phyloP scores from a whole-genome alignment of 2,113 vertebrate species.

The Toxostoma redivivum region DNA sequence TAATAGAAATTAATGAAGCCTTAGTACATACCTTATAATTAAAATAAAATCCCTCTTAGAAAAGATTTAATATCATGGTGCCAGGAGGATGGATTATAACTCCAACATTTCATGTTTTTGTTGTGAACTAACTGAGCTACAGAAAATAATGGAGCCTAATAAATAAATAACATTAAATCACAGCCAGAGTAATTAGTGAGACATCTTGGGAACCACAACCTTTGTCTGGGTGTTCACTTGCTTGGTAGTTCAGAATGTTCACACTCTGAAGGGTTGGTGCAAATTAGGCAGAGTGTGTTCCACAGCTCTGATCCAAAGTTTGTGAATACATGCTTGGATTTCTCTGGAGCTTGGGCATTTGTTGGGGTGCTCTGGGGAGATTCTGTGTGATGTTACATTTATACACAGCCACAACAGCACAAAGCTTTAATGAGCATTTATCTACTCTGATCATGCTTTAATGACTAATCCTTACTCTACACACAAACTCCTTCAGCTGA shows the following conservation, averaged over 20 bases:
- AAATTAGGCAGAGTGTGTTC: background rate
- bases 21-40: constrained; percentile 15
- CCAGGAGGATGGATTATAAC: background rate
- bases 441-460: background rate
- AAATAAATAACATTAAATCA: constrained; percentile 41
- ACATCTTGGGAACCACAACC: background rate
- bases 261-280: background rate
- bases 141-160: constrained; percentile 2
- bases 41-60: background rate
- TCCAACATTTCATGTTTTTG: background rate
- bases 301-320: background rate
- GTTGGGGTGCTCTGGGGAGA: background rate
- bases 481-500: background rate
- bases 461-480: background rate
- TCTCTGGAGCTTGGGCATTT: background rate
- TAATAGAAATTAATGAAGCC: constrained; percentile 6
- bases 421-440: background rate
- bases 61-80: background rate
- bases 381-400: background rate
- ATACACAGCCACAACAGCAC: background rate
- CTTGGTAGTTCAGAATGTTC: background rate
- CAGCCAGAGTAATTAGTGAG: background rate
- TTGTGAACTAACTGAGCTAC: background rate
- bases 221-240: background rate
- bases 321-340: background rate